Evolutionary conservation across 2,113 vertebrate species (phyloP).

Genomic region (Ondatra zibethicus): DNA sequence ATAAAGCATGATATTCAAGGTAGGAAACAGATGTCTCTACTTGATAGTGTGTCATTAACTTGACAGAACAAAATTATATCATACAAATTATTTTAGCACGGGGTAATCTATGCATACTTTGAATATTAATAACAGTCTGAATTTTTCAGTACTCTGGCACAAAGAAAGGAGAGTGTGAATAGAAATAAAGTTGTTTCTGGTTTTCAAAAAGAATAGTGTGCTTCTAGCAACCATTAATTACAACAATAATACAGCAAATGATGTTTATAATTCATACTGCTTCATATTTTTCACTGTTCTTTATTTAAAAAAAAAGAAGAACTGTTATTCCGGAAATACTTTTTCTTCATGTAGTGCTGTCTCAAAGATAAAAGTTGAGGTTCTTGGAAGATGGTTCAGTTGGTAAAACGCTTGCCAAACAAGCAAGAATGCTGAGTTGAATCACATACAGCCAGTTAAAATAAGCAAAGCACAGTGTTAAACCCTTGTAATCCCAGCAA

Average conservation of each 20-base stretch:
- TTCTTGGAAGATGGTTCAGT: background rate
- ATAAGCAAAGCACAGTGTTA: background rate
- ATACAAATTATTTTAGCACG: constrained; percentile 50
- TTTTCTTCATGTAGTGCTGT: background rate
- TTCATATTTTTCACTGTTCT: constrained; percentile 36
- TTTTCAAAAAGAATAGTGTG: constrained; percentile 28
- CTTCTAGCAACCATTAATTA: constrained; percentile 32
- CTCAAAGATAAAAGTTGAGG: background rate
- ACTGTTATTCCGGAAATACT: background rate
- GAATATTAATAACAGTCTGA: background rate
- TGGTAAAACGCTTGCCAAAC: background rate
- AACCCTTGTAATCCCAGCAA: too few relatives aligned
- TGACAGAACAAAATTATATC: constrained; percentile 59
- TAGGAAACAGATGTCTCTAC: constrained; percentile 56
- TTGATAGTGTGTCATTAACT: constrained; percentile 53
- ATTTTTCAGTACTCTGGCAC: background rate
- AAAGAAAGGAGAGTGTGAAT: background rate
- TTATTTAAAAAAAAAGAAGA: background rate
- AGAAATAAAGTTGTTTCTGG: background rate
- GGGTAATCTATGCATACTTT: constrained; percentile 17
- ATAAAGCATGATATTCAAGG: constrained; percentile 46
- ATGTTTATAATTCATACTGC: background rate
- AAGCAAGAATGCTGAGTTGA: background rate
- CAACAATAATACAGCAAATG: background rate
- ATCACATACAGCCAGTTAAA: background rate